phyloP scores from a whole-genome alignment of 2,888 invertebrate species.

The Hybos culiciformis region DNA sequence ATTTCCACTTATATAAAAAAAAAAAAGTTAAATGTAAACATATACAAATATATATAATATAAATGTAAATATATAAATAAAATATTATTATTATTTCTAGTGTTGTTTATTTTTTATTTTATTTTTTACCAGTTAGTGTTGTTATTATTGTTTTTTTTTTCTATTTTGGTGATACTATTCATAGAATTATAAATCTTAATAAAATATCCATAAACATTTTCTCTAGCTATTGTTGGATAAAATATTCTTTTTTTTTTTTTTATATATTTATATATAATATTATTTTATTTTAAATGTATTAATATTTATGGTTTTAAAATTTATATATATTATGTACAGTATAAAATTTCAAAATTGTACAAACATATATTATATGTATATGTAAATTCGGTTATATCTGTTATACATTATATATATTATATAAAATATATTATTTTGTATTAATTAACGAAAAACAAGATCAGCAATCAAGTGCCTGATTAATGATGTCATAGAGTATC shows the following conservation, averaged over 20 bases:
- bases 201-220: background rate
- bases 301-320: background rate
- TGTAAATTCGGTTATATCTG: conserved; percentile 4
- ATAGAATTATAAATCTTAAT: background rate
- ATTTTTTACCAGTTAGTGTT: no score
- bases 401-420: conserved; percentile 5
- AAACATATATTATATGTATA: background rate
- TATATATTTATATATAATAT: background rate
- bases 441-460: conserved; percentile 18
- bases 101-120: no score
- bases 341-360: background rate
- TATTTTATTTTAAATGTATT: background rate
- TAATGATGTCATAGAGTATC: conserved; percentile 17
- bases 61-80: no score
- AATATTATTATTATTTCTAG: no score
- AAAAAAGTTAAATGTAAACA: no score
- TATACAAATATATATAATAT: no score
- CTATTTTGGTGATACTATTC: background rate
- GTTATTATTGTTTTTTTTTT: background rate
- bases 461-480: conserved; percentile 16
- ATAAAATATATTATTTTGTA: conserved; percentile 13
- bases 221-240: background rate
- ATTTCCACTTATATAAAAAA: no score
- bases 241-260: background rate
- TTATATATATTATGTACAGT: background rate